Conservation (phyloP, 2,888 invertebrate genomes). For the Drosophila sordidula region DNA sequence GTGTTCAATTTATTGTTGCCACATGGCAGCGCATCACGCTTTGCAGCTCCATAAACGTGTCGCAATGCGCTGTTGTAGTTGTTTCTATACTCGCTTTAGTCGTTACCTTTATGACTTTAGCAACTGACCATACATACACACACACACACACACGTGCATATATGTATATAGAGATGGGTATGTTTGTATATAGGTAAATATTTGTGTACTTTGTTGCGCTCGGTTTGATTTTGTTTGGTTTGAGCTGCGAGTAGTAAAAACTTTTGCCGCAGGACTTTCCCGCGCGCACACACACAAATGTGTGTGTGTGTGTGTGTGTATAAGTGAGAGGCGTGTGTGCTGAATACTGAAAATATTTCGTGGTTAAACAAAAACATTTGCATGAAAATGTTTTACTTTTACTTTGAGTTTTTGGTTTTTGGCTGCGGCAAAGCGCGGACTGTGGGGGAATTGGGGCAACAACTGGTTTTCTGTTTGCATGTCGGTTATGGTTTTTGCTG, state of each 20-base stretch:
- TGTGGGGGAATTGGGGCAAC: constrained; percentile 6
- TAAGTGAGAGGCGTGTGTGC: constrained; percentile 36
- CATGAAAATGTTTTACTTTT: constrained; percentile 73
- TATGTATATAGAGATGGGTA: constrained; percentile 4
- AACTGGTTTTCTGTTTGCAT: constrained; percentile 41
- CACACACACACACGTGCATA: background rate
- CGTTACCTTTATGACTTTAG: constrained; percentile 42
- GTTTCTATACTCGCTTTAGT: constrained; percentile 11
- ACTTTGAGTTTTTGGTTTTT: constrained; percentile 52
- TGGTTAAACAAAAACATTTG: constrained; percentile 74
- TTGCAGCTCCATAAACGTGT: constrained; percentile 25
- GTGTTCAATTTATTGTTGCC: constrained; percentile 25
- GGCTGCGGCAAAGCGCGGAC: constrained; percentile 6
- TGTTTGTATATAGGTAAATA: constrained; percentile 63
- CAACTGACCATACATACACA: constrained; percentile 37
- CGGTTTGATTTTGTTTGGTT: constrained; percentile 77
- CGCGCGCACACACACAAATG: constrained; percentile 22
- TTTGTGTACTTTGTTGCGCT: constrained; percentile 76
- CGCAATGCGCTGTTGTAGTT: constrained; percentile 8
- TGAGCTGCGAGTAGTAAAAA: constrained; percentile 60
- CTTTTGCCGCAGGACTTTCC: constrained; percentile 65
- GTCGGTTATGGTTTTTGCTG: constrained; percentile 24
- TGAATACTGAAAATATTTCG: constrained; percentile 71
- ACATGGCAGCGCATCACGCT: constrained; percentile 20
- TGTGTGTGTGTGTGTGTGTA: constrained; percentile 9